Evolutionary conservation across 92 coral and sea anemone genomes (phyloP).

Genomic region (Nematostella vectensis): DNA sequence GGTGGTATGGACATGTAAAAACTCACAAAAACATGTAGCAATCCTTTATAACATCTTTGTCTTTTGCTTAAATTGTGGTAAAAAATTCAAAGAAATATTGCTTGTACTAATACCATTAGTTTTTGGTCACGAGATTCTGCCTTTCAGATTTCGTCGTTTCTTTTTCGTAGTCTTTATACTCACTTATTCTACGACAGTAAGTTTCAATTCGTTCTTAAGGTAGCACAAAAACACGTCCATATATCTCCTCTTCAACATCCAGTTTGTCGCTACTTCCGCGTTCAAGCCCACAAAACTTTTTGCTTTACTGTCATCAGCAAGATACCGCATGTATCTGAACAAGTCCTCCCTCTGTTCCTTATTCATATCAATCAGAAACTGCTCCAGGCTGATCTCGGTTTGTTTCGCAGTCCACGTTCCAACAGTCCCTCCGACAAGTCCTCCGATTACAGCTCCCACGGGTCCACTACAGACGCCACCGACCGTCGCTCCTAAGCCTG

Average conservation of each 20-base stretch:
- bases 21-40: too few relatives aligned
- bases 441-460: conserved; percentile 60
- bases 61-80: too few relatives aligned
- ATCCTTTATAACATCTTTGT: too few relatives aligned
- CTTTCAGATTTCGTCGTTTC: background rate
- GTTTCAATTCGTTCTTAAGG: conserved; percentile 48
- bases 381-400: conserved; percentile 32
- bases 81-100: too few relatives aligned
- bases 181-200: conserved; percentile 10
- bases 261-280: conserved; percentile 73
- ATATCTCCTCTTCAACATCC: conserved; percentile 54
- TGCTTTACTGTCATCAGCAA: conserved; percentile 61
- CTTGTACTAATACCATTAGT: too few relatives aligned
- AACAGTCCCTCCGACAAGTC: conserved; percentile 66
- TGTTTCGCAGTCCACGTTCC: conserved; percentile 72
- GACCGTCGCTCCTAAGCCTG: conserved; percentile 66
- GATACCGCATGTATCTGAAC: conserved; percentile 58
- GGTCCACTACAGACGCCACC: conserved; percentile 88
- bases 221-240: conserved; percentile 71
- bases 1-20: too few relatives aligned
- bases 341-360: conserved; percentile 61
- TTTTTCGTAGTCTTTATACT: background rate
- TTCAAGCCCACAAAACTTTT: conserved; percentile 60
- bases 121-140: too few relatives aligned
- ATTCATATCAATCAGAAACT: conserved; percentile 61